Evolutionary conservation across 2,797 vertebrate genomes (phyloP), one percentile per base, ranked within the genome.

Genomic region (Taenioides sp.): DNA sequence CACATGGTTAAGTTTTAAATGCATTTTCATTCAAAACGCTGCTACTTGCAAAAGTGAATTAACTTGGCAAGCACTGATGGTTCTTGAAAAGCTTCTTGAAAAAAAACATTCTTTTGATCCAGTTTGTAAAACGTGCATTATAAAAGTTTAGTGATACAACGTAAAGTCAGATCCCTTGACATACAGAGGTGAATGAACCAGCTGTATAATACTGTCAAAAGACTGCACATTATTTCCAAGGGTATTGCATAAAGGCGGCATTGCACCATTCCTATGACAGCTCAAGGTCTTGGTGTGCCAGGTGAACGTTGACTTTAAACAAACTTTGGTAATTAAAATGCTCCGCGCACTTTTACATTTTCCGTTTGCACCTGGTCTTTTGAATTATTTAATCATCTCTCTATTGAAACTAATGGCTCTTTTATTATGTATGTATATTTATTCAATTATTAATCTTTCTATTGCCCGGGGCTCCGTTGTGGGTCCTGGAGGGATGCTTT

Each of bases 401-500:
- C 37, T 43, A 72, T 82, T 82, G 76, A 84, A 84, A 78, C 75
- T 78, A 86, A 81, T 74, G 71, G 67, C 18, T 55, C 75, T 78
- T 87, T 81, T 65, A 83, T 82, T 78, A 86, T 84, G 72, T 61
- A 73, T 74, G 74, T 75, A 65, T 87, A 80, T 87, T 86, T 84
- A 81, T 86, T 89, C 43, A 82, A 78, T 86, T 76, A 84, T 85
- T 82, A 60, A 81, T 87, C n/a, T 74, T 73, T 75, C 62, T 79
- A 70, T 86, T 87, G 73, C 80, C 70, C 22, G 47, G 70, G 77
- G 83, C 82, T 71, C 69, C 67, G 58, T 66, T 62, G 63, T 73
- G 25, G 34, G 65, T 86, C 83, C 73, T 71, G 63, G 7, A 74
- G 80, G 77, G 73, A 88, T 61, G 62, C 74, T 81, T 72, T 64